Evolutionary conservation across 2,113 vertebrate genomes (phyloP).

Genomic region (Lichenostomus cassidix): DNA sequence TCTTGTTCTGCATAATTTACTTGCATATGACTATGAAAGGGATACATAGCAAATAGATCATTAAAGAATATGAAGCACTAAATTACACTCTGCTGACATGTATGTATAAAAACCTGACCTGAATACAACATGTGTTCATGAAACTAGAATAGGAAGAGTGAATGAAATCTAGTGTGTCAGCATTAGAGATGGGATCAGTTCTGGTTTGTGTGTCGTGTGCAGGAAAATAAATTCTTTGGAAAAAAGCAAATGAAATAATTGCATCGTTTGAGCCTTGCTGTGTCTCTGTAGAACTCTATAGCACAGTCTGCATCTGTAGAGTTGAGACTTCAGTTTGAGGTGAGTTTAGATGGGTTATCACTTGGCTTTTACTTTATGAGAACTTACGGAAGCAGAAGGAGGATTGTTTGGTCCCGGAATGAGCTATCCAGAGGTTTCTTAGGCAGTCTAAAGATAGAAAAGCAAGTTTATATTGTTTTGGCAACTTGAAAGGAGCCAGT

Average conservation of each 20-base stretch:
- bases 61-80: not conserved
- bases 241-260: not conserved
- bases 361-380: not conserved
- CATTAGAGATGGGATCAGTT: not conserved
- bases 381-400: not conserved
- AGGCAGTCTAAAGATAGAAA: not conserved
- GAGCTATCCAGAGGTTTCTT: not conserved
- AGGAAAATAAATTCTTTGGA: not conserved
- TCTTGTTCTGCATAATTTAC: not conserved
- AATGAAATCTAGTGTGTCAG: not conserved
- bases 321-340: not conserved
- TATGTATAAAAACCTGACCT: not conserved
- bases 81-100: not conserved
- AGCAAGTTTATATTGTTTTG: not conserved
- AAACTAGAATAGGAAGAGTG: not conserved
- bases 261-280: not conserved
- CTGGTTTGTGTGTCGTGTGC: not conserved
- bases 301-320: not conserved
- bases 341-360: not conserved
- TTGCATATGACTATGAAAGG: not conserved
- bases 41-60: not conserved
- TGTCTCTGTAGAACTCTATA: not conserved
- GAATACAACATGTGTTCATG: rapidly evolving
- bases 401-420: not conserved
- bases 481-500: not conserved